These are phyloP conservation scores for Drosophila subpulchrella DNA, from an alignment of 1,140 invertebrate genomes.

Conservation along the genomic window DNA sequence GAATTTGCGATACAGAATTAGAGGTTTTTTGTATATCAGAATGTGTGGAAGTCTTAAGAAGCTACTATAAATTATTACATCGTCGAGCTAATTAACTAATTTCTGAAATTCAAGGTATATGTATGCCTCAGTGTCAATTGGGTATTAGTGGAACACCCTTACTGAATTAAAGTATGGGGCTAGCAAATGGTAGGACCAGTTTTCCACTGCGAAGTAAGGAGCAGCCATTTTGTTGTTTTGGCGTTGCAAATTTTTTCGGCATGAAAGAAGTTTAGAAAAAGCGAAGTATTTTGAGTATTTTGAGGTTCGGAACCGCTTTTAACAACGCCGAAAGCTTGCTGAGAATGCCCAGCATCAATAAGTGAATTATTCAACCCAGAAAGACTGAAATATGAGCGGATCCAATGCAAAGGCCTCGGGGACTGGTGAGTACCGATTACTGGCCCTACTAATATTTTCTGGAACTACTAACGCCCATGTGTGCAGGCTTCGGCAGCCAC, in stretches of 20 bases:
- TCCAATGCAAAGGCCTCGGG: conserved; percentile 1
- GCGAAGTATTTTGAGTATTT: neutral
- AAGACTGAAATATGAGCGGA: conserved; percentile 10
- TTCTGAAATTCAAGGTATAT: too few relatives aligned
- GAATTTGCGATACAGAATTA: too few relatives aligned
- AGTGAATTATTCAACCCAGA: neutral
- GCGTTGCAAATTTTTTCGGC: conserved; percentile 31
- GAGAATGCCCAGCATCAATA: neutral
- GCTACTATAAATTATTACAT: too few relatives aligned
- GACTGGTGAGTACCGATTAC: conserved; percentile 8
- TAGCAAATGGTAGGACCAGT: neutral
- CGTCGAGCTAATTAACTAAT: too few relatives aligned
- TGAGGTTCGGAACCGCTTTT: neutral
- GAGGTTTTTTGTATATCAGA: too few relatives aligned
- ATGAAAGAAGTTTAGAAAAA: neutral
- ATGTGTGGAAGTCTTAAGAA: too few relatives aligned
- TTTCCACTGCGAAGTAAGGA: neutral
- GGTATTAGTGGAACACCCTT: neutral
- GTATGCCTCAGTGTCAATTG: neutral
- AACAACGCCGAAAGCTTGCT: neutral
- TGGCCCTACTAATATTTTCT: neutral
- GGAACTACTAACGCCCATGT: neutral
- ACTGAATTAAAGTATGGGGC: neutral
- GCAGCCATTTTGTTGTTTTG: conserved; percentile 38
- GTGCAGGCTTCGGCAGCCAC: conserved; percentile 39